A percentile compares a stretch with the other conserved stretches of the same genome.
Conservation (phyloP, 2,888 invertebrate genomes). For the Lepeophtheirus nordmannii region DNA sequence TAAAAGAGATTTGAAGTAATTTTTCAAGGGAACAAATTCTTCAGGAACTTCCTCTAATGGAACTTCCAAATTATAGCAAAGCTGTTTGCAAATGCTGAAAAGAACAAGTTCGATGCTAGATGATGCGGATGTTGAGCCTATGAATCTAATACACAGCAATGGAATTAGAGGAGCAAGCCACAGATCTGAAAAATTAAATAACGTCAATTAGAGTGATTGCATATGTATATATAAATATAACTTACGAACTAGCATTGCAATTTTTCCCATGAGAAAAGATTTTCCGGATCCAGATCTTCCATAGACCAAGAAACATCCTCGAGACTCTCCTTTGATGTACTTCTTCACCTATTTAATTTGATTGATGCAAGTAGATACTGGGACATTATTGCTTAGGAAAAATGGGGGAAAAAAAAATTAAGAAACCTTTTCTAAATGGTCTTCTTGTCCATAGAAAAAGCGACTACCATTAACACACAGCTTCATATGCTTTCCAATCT, state of each 20-base stretch:
- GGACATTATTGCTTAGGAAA: not conserved
- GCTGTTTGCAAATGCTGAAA: conserved; percentile 75
- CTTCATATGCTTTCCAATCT: conserved; percentile 81
- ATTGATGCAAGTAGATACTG: too few relatives aligned
- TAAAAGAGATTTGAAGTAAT: conserved; percentile 81
- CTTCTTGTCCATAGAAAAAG: conserved; percentile 27
- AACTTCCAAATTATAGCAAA: conserved; percentile 75
- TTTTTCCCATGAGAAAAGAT: conserved; percentile 80
- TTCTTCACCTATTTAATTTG: conserved; percentile 43
- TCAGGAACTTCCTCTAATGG: conserved; percentile 86
- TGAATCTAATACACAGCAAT: conserved; percentile 69
- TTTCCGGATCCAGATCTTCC: conserved; percentile 96
- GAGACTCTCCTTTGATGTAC: conserved; percentile 63
- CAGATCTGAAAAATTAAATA: not conserved
- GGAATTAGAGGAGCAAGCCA: conserved; percentile 44
- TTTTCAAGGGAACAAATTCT: conserved; percentile 82
- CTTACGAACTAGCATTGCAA: conserved; percentile 45
- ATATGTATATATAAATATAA: too few relatives aligned
- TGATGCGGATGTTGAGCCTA: conserved; percentile 91
- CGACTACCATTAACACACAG: conserved; percentile 83
- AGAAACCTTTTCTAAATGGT: not conserved
- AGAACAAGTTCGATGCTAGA: conserved; percentile 82
- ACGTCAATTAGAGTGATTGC: too few relatives aligned
- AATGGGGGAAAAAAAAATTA: not conserved
- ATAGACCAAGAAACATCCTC: conserved; percentile 73